These are phyloP conservation scores for Erebia palarica DNA, from an alignment of 2,888 invertebrate genomes.

Conservation along the genomic window DNA sequence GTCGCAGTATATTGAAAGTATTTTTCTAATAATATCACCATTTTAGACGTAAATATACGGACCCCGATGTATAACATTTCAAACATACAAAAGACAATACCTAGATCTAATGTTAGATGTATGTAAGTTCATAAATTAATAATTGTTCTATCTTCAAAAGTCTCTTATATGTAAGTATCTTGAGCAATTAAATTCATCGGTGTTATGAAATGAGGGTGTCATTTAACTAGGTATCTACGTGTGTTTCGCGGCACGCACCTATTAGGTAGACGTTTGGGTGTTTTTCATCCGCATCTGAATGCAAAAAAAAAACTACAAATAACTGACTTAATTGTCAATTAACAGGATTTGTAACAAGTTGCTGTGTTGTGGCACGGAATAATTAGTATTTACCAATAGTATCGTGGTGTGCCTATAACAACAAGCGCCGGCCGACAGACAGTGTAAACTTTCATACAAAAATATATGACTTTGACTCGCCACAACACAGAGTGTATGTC, in stretches of 20 bases:
- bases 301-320: neutral
- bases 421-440: neutral
- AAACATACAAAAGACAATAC: slow-evolving; percentile 83
- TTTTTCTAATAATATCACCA: slow-evolving; percentile 49
- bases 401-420: neutral
- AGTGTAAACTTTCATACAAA: neutral
- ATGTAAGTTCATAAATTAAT: slow-evolving; percentile 75
- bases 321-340: neutral
- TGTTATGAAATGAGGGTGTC: slow-evolving; percentile 57
- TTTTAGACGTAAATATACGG: slow-evolving; percentile 56
- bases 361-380: neutral
- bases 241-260: slow-evolving; percentile 33
- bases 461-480: neutral
- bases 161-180: slow-evolving; percentile 78
- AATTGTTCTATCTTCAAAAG: slow-evolving; percentile 81
- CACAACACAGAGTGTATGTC: neutral
- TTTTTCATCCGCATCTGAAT: neutral
- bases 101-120: slow-evolving; percentile 82
- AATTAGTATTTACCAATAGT: no score
- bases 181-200: slow-evolving; percentile 69
- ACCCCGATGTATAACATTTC: slow-evolving; percentile 74
- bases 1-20: slow-evolving; percentile 67
- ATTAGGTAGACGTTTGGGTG: neutral
- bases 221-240: slow-evolving; percentile 47
- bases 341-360: neutral